Percentiles rank a stretch among this genome's conserved stretches.
Conservation (phyloP, 2,797 vertebrate species). For the Diceros bicornis region DNA sequence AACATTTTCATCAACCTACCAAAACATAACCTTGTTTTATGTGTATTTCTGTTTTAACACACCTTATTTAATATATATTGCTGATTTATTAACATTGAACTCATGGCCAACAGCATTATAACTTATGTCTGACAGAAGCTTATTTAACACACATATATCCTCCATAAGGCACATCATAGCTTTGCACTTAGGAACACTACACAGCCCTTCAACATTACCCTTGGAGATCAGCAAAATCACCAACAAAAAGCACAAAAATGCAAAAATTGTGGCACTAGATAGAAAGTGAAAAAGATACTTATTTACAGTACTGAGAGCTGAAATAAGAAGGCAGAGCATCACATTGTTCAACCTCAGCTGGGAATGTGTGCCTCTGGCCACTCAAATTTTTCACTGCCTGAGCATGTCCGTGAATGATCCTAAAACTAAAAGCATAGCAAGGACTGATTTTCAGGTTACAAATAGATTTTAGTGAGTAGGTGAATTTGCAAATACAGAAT, state of each 20-base stretch:
- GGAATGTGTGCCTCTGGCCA: background rate
- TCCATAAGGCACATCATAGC: background rate
- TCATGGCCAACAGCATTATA: background rate
- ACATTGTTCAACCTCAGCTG: background rate
- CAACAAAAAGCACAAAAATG: background rate
- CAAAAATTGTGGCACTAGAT: background rate
- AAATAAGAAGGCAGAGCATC: background rate
- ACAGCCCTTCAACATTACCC: background rate
- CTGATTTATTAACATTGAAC: background rate
- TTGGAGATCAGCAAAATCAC: background rate
- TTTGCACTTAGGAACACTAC: background rate
- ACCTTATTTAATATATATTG: background rate
- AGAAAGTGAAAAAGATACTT: background rate
- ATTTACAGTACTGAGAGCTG: background rate
- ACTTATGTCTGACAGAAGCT: background rate
- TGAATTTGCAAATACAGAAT: background rate
- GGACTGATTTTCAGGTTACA: background rate
- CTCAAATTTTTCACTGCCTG: background rate
- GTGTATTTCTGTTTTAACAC: background rate
- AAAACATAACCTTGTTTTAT: background rate
- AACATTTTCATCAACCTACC: background rate
- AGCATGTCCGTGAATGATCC: background rate
- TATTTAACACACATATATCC: background rate
- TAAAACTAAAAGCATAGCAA: background rate
- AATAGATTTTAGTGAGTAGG: background rate